These are phyloP conservation scores for Bilobella aurantiaca DNA, from an alignment of 1,140 invertebrate species.

Conservation along the genomic window DNA sequence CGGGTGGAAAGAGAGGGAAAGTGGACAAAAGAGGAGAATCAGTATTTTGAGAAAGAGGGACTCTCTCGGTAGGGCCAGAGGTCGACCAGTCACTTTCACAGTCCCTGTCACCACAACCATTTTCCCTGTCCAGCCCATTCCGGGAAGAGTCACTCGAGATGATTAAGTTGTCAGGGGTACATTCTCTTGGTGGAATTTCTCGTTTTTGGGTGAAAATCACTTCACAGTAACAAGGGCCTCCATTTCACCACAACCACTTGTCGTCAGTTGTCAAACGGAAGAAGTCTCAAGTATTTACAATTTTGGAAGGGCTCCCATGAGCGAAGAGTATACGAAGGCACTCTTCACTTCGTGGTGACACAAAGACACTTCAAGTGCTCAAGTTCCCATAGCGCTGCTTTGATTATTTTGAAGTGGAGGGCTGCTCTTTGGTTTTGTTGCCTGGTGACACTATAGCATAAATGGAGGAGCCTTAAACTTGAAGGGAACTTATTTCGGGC, in stretches of 20 bases:
- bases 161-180: conserved; percentile 4
- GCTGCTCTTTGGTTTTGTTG: no score
- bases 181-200: neutral
- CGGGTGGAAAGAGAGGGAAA: conserved; percentile 23
- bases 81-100: no score
- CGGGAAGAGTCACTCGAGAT: neutral
- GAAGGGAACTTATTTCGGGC: no score
- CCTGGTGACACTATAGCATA: no score
- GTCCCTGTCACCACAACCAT: conserved; percentile 1
- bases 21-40: neutral
- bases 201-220: neutral
- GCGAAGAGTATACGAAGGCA: neutral
- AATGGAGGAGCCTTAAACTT: no score
- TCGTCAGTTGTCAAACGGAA: neutral
- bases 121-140: neutral
- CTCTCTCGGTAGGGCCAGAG: neutral
- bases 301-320: neutral
- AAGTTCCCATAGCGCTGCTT: no score
- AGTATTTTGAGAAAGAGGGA: conserved; percentile 2
- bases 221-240: neutral
- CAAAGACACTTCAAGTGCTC: neutral
- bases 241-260: neutral
- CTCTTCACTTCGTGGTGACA: neutral
- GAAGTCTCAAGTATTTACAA: conserved; percentile 1
- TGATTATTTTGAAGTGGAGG: no score